These are phyloP conservation scores for Pongo pygmaeus DNA, from an alignment of 2,113 vertebrate genomes.

Conservation along the genomic window DNA sequence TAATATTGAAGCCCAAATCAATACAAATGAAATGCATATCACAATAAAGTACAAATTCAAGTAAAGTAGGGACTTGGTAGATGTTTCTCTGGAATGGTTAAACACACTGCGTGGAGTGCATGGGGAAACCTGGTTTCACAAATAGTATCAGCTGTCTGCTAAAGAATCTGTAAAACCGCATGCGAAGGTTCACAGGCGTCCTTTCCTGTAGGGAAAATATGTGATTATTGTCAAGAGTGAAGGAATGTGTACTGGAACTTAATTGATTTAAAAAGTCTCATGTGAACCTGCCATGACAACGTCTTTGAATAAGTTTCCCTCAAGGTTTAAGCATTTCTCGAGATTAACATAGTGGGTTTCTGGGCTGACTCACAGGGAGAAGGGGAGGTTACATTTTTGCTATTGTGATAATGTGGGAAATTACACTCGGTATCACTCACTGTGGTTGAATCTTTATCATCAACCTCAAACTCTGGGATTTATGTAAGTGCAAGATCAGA, in stretches of 20 bases:
- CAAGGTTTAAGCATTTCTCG: constrained; percentile 16
- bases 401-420: constrained; percentile 47
- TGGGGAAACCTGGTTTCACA: background rate
- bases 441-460: background rate
- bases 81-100: background rate
- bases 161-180: background rate
- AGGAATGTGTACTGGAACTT: background rate
- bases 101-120: background rate
- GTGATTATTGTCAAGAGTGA: background rate
- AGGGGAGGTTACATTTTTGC: constrained; percentile 5
- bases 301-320: constrained; percentile 43
- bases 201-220: background rate
- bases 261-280: background rate
- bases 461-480: constrained; percentile 21
- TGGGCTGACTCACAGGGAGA: constrained; percentile 55
- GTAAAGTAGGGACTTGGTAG: background rate
- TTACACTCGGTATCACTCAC: constrained; percentile 7
- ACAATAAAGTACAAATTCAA: background rate
- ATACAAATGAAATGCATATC: background rate
- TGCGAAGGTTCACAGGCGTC: background rate
- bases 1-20: background rate
- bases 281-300: background rate
- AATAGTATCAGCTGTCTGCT: background rate
- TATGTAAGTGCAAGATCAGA: background rate
- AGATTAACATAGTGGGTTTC: background rate